phyloP scores from a whole-genome alignment of 2,113 vertebrate species.

The Rhizomys pruinosus region DNA sequence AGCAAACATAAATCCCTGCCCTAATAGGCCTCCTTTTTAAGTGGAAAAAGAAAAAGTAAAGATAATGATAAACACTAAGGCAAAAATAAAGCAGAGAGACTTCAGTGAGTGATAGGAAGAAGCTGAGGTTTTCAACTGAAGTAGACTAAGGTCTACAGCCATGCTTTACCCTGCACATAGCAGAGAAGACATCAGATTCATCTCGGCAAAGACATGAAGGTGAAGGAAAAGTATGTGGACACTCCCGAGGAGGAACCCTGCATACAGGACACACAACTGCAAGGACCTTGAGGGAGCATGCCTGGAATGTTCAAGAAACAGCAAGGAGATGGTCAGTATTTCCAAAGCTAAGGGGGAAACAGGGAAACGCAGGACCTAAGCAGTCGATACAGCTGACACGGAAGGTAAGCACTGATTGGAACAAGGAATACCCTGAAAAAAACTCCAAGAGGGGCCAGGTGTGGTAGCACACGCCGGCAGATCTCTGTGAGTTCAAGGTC shows the following conservation, averaged over 20 bases:
- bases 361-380: not conserved
- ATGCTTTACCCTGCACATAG: not conserved
- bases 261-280: not conserved
- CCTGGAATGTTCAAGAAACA: not conserved
- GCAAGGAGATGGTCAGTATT: not conserved
- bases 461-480: too few relatives aligned
- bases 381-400: not conserved
- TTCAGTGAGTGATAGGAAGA: not conserved
- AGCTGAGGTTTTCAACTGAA: slow-evolving; percentile 9
- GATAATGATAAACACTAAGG: slow-evolving; percentile 1
- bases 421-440: not conserved
- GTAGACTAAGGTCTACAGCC: not conserved
- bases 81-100: not conserved
- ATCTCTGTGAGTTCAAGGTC: too few relatives aligned
- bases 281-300: not conserved
- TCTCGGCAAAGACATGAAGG: not conserved
- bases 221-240: not conserved
- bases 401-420: not conserved
- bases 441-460: too few relatives aligned
- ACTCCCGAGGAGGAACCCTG: not conserved
- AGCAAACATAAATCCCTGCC: not conserved
- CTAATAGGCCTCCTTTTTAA: not conserved
- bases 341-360: not conserved
- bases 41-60: slow-evolving; percentile 16
- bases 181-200: not conserved